Base-by-base conservation (phyloP, 92 coral and sea anemone genomes). In the Siderastrea siderea region DNA sequence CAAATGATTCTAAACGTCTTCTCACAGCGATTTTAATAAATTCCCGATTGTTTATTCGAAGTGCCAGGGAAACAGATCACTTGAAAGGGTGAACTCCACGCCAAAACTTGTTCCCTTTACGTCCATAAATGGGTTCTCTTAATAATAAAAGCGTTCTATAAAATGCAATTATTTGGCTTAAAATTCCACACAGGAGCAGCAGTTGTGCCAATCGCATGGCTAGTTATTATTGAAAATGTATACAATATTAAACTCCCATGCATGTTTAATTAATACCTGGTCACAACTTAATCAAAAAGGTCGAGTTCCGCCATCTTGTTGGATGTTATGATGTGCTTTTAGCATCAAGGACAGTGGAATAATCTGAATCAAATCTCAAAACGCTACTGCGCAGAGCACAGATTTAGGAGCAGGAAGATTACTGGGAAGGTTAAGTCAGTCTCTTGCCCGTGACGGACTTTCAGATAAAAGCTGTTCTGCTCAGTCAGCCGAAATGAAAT, bases 201-300 rank as follows among this genome's bases (percentile, higher is more conserved):
- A 63, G 16, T 38, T 73, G 43, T 57, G 79, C 87, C 87, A 83
- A 62, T 83, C 17, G 80, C 73, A 15, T 51, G 87, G 26, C 63
- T 55, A 45, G 78, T 70, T 69, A 63, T 82, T 70, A 90, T 86
- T 83, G 80, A 86, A 86, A 81, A 86, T 86, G 91, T 87, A 91
- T 86, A 87, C 91, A 84, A 82, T 68, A 91, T 91, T 91, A 87
- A 89, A 87, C 91, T 82, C 61, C 86, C 88, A 87, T 91, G 91
- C 86, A 91, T 87, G 84, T 87, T 82, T 87, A 87, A 91, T 91
- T 87, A 87, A 91, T 87, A 84, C 71, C 67, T 79, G 74, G 91
- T 80, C 94, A 90, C 81, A 51, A 83, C 88, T 90, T 86, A 90
- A 86, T 90, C 84, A 90, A 88, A 88, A 81, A 80, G 93, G 81